These are phyloP conservation scores for Oryzias melastigma DNA, from an alignment of 2,113 vertebrate genomes.

Conservation along the genomic window DNA sequence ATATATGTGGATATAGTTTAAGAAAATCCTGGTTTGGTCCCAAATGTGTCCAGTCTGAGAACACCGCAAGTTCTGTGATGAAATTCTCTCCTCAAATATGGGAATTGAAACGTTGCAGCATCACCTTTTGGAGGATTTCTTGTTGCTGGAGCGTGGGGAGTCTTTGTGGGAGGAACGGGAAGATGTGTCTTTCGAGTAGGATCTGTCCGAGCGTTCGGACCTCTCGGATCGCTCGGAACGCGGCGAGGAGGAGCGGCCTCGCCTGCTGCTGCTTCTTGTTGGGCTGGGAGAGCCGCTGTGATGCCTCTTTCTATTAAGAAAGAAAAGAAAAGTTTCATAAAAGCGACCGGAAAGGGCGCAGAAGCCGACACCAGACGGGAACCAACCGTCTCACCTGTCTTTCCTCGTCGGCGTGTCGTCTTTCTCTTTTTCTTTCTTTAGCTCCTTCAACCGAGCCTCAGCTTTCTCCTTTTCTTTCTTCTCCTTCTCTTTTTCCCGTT, in stretches of 20 bases:
- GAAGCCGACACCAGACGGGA: not conserved
- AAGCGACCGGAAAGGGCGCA: not conserved
- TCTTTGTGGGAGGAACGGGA: slow-evolving; percentile 92
- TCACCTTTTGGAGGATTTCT: slow-evolving; percentile 93
- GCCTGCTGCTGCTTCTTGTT: slow-evolving; percentile 83
- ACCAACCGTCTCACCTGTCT: slow-evolving; percentile 81
- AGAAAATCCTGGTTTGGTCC: no score
- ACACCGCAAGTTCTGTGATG: no score
- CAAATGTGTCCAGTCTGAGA: no score
- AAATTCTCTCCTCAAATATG: no score
- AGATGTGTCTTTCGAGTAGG: slow-evolving; percentile 87
- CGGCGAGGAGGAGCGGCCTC: slow-evolving; percentile 91
- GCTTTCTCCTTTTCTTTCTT: slow-evolving; percentile 87
- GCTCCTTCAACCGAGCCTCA: slow-evolving; percentile 87
- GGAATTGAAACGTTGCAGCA: not conserved
- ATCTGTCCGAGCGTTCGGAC: slow-evolving; percentile 87
- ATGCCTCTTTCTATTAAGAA: slow-evolving; percentile 83
- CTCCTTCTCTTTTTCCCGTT: slow-evolving; percentile 92
- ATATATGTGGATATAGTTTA: no score
- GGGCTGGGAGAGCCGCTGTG: slow-evolving; percentile 93
- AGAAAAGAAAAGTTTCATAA: slow-evolving; percentile 17
- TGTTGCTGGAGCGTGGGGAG: slow-evolving; percentile 90
- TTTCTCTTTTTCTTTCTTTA: slow-evolving; percentile 83
- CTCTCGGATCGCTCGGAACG: slow-evolving; percentile 91
- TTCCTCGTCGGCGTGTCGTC: slow-evolving; percentile 94